phyloP scores from a whole-genome alignment of 2,113 vertebrate species.

The Urocitellus parryii region DNA sequence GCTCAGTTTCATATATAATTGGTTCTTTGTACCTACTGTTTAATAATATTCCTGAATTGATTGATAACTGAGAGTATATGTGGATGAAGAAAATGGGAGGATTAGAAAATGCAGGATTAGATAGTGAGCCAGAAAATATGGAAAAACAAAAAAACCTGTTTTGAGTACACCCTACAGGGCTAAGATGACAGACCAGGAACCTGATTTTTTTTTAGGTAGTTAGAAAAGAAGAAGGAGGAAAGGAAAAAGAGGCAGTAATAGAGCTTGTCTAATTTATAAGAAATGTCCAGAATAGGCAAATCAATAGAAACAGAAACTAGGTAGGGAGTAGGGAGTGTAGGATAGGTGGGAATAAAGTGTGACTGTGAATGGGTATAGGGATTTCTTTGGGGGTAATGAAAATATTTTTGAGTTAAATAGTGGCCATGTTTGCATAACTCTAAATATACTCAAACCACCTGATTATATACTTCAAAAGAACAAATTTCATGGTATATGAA shows the following conservation, averaged over 20 bases:
- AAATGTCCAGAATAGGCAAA: conserved; percentile 12
- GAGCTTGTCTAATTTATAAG: background rate
- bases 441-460: conserved; percentile 1
- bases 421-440: background rate
- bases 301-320: background rate
- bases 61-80: background rate
- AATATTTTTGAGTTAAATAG: conserved; percentile 27
- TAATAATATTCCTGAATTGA: background rate
- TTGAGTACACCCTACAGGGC: background rate
- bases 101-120: background rate
- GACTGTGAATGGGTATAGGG: background rate
- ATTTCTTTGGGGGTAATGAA: conserved; percentile 29
- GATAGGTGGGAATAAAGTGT: background rate
- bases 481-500: conserved; percentile 15
- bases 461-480: background rate
- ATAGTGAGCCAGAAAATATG: background rate
- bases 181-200: background rate
- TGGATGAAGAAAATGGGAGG: background rate
- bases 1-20: conserved; percentile 9
- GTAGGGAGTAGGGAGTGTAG: background rate
- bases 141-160: background rate
- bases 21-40: background rate
- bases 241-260: background rate
- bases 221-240: background rate
- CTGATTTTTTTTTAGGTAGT: background rate